Base-by-base conservation (phyloP, 2,797 vertebrate genomes). In the Danionella dracula region DNA sequence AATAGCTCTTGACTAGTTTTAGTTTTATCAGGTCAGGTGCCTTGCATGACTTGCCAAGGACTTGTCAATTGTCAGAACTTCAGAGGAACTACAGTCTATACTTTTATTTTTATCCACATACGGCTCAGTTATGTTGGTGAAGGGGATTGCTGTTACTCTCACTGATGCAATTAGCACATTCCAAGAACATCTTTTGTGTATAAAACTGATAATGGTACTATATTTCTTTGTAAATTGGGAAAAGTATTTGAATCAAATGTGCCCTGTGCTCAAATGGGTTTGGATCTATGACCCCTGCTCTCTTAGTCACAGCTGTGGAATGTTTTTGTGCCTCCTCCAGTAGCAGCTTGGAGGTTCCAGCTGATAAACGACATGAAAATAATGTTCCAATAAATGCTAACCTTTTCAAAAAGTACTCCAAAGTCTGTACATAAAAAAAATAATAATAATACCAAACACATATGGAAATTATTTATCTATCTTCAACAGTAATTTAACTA, bases 251-350 rank as follows among this genome's bases (percentile, higher is more conserved):
- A 85, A 83, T 88, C 69, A 83, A 84, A 73, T 77, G 68, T 71
- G 70, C 73, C 79, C 69, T 66, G 58, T 79, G 76, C 71, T 84
- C 79, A 79, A 83, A 78, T 75, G 66, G 63, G 82, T 67, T 77
- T 70, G 71, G 83, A 76, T 84, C 71, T 27, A 76, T 79, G 83
- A 87, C 81, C 86, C 83, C 68, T 86, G 76, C 70, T 77, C 85
- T 70, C 76, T 85, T 82, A 86, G 75, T 89, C 86, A 87, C 77
- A 69, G 76, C 77, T 59, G 76, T 86, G 79, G 86, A 88, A 89
- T 88, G 82, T 75, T 79, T 67, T 86, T 85, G 78, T 85, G 80
- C 44, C 79, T 69, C 66, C 71, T 75, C 76, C 70, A 79, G 70
- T 70, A 72, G 72, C 68, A 68, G 61, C 37, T 42, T 38, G 59